Base-by-base conservation (phyloP, 2,888 invertebrate genomes). In the Lymantria monacha region DNA sequence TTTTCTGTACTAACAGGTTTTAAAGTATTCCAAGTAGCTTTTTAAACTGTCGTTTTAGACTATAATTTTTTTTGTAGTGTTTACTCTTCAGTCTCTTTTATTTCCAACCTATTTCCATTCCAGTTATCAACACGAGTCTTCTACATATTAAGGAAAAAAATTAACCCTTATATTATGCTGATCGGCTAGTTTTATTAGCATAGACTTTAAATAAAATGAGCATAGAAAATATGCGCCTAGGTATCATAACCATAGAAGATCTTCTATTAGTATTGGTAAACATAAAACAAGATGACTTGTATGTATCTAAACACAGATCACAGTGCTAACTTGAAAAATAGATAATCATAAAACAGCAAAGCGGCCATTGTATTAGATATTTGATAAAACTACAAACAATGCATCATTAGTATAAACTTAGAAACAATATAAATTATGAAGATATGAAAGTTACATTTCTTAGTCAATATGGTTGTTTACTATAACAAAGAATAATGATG, bases 291-390 rank as follows among this genome's bases (percentile, higher is more conserved):
- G 68, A 70, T 74, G 72, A 70, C 70, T 63, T 68, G 68, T 22
- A 22, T 5, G 22, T 70, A 70, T 72, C 69, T 65, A 48, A 31
- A 56, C 45, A 45, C 49, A 55, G 66, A 74, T 73, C 70, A 59
- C 61, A 59, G 63, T 48, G 47, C 52, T 63, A 59, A 58, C 63
- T 62, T 61, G 65, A 61, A 54, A 52, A 55, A 48, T 49, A 73
- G 73, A 74, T 76, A 72, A 75, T 73, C 72, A 64, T 75, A 71
- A 66, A 68, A 59, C 64, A 59, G 49, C 46, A n/a, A 8, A 59
- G 59, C 60, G 47, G 53, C 53, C 63, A 56, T 64, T 69, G 70
- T 70, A 46, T 55, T 46, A 51, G 67, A 67, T 67, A 49, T 22
- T 55, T 60, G 66, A 69, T 70, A 69, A 69, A 66, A 46, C 53